Evolutionary conservation across 2,888 invertebrate species (phyloP).

Genomic region (Gordius sp.): DNA sequence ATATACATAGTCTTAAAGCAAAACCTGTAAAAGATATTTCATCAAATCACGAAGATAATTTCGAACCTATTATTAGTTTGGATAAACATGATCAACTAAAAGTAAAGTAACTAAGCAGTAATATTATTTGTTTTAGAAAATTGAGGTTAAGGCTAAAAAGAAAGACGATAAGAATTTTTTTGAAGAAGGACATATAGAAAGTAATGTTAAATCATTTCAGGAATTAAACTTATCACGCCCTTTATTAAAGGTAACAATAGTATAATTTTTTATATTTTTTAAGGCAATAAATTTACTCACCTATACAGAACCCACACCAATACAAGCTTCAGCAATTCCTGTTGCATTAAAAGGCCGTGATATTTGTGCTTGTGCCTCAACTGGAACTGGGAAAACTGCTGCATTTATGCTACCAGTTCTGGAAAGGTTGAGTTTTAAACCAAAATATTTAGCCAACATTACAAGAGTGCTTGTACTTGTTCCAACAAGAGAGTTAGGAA

Average conservation of each 20-base stretch:
- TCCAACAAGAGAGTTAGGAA: constrained; percentile 83
- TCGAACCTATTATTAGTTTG: too few relatives aligned
- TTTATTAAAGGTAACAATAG: constrained; percentile 45
- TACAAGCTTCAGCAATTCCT: constrained; percentile 79
- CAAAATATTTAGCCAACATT: constrained; percentile 36
- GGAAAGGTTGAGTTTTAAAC: constrained; percentile 63
- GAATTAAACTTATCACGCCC: constrained; percentile 89
- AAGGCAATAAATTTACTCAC: constrained; percentile 57
- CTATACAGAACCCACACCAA: constrained; percentile 77
- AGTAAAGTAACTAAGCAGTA: too few relatives aligned
- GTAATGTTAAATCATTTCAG: constrained; percentile 32
- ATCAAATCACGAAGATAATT: too few relatives aligned
- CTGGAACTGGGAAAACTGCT: constrained; percentile 75
- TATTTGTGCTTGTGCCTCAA: constrained; percentile 91
- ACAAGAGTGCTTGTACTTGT: constrained; percentile 69
- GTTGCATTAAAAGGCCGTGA: constrained; percentile 68
- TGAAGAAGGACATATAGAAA: constrained; percentile 6
- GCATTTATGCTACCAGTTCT: constrained; percentile 91
- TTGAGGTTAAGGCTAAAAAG: background rate
- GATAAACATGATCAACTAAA: constrained; percentile 7
- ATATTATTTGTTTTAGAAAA: too few relatives aligned
- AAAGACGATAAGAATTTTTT: background rate
- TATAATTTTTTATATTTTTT: constrained; percentile 20
- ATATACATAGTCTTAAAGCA: too few relatives aligned
- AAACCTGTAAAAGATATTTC: too few relatives aligned